Evolutionary conservation across 2,113 vertebrate species (phyloP).

Genomic region (Gadus macrocephalus): DNA sequence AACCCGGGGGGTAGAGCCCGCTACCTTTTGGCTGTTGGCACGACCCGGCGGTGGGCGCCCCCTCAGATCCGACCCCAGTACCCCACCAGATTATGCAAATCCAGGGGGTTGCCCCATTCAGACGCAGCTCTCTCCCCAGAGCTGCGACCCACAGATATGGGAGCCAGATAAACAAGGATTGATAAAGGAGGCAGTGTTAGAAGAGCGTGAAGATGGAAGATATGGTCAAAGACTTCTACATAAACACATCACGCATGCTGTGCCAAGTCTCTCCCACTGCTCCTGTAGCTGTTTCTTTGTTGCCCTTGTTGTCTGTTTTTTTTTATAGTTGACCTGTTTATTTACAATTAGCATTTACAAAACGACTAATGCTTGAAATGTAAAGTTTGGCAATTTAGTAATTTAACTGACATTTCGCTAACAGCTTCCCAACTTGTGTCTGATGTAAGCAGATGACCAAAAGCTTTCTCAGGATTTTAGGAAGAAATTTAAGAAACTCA

Average conservation of each 20-base stretch:
- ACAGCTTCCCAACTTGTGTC: too few relatives aligned
- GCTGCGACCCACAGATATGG: constrained; percentile 48
- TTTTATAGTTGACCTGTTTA: too few relatives aligned
- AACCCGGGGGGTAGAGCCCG: constrained; percentile 52
- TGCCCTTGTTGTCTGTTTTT: not conserved
- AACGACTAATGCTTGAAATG: not conserved
- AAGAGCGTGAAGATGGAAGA: constrained; percentile 22
- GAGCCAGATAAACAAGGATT: constrained; percentile 65
- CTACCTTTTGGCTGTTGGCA: constrained; percentile 76
- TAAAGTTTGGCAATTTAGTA: too few relatives aligned
- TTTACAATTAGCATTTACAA: too few relatives aligned
- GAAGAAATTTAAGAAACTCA: constrained; percentile 32
- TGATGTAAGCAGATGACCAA: not conserved
- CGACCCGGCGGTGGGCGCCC: constrained; percentile 48
- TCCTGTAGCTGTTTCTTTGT: not conserved
- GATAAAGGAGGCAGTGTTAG: constrained; percentile 61
- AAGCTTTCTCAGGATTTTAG: constrained; percentile 13
- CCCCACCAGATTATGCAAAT: constrained; percentile 81
- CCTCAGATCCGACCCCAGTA: constrained; percentile 53
- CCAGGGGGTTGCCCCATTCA: constrained; percentile 65
- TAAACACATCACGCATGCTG: constrained; percentile 52
- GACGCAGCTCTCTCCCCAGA: constrained; percentile 56
- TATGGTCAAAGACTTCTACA: constrained; percentile 55
- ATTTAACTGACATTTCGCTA: too few relatives aligned
- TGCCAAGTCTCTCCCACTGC: constrained; percentile 33